Conservation (phyloP, 1,140 invertebrate genomes). For the Episyrphus balteatus region DNA sequence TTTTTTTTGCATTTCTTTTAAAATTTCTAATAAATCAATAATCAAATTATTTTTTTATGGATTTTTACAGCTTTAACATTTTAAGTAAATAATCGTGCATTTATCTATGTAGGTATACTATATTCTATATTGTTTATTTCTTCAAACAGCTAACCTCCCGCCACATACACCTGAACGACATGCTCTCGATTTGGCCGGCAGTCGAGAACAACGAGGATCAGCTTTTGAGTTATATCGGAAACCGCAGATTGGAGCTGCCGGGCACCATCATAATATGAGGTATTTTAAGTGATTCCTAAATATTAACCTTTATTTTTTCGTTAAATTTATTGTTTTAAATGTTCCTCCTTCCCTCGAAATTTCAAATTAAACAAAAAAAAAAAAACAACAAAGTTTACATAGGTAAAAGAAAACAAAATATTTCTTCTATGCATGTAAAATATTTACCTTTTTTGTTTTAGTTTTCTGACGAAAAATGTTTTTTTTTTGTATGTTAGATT, state of each 20-base stretch:
- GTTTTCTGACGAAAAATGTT: constrained; percentile 29
- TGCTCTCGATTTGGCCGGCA: constrained; percentile 62
- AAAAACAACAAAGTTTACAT: neutral
- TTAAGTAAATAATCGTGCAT: neutral
- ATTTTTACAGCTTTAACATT: constrained; percentile 1
- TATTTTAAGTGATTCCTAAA: constrained; percentile 29
- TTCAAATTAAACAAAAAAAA: neutral
- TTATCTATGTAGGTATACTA: neutral
- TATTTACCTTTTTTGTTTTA: too few species aligned
- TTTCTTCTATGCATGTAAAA: too few species aligned
- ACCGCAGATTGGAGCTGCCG: constrained; percentile 47
- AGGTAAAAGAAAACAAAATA: neutral
- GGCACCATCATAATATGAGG: constrained; percentile 60
- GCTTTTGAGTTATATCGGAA: constrained; percentile 92
- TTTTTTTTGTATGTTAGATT: too few species aligned
- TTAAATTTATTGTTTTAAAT: too few species aligned
- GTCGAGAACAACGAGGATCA: constrained; percentile 82
- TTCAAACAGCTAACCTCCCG: constrained; percentile 26
- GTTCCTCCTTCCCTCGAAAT: neutral
- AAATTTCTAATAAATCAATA: too few species aligned
- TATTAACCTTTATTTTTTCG: too few species aligned
- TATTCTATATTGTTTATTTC: neutral
- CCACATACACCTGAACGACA: constrained; percentile 30
- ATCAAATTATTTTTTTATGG: too few species aligned
- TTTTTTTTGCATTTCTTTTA: too few species aligned